Conservation (phyloP, 2,797 vertebrate species). For the Anguilla pacifica region DNA sequence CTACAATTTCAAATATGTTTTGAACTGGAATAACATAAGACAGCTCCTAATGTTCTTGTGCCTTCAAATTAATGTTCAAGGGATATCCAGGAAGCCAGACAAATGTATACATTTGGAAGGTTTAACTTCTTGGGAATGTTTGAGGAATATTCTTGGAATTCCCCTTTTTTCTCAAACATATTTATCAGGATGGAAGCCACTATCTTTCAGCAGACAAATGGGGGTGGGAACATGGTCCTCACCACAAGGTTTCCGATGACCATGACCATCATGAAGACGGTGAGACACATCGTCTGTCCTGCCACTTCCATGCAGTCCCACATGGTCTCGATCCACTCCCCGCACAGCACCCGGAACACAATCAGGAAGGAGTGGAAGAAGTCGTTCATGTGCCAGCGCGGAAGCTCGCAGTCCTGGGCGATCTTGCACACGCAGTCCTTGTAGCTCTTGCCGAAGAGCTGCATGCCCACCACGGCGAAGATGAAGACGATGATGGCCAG, state of each 20-base stretch:
- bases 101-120: background rate
- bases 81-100: background rate
- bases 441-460: conserved; percentile 97
- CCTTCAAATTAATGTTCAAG: background rate
- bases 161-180: too few species aligned
- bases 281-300: conserved; percentile 95
- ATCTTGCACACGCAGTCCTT: conserved; percentile 99
- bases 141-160: background rate
- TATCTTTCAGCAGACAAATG: background rate
- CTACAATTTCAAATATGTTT: background rate
- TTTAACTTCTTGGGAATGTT: background rate
- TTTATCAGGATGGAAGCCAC: background rate
- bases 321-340: conserved; percentile 99
- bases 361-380: conserved; percentile 99
- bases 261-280: conserved; percentile 99
- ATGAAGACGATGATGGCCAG: conserved; percentile 99
- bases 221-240: conserved; percentile 58
- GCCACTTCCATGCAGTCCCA: conserved; percentile 99
- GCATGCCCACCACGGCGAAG: conserved; percentile 99
- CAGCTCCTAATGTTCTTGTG: too few species aligned
- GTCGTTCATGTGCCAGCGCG: conserved; percentile 99
- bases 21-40: too few species aligned
- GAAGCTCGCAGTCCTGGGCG: conserved; percentile 78
- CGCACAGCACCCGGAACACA: conserved; percentile 96
- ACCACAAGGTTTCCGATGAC: conserved; percentile 99